Base-by-base conservation (phyloP, 1,140 invertebrate genomes). In the Papilio helenus region DNA sequence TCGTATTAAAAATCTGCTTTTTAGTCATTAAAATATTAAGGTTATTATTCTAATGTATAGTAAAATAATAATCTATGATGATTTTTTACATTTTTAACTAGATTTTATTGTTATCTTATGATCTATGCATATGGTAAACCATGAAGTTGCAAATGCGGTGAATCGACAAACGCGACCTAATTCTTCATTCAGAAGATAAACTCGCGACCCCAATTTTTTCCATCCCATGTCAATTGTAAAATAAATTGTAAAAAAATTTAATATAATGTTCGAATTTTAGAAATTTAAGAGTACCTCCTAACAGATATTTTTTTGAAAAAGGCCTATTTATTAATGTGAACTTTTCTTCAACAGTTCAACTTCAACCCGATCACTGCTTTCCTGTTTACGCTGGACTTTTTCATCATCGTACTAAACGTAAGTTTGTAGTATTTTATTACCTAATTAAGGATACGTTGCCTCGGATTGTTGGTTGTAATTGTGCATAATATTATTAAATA, bases 381-480 rank as follows among this genome's bases (percentile, higher is more conserved):
- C 85, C 87, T 96, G 44, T 95, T 96, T 85, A 96, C 96, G 3
- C 79, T 96, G 84, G 96, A 96, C 86, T 96, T 96, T 89, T 97
- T 97, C 90, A 93, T 96, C 72, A 93, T 96, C 61, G 94, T 95
- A 51, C 88, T 96, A 82, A 96, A 96, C 83, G 96, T 97, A 90
- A 96, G 96, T 96, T 94, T 78, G 76, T 73, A 61, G 61, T 73
- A 20, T 20, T 61, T 79, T 44, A n/a, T 20, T 39, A 71, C 16
- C 34, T 49, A 44, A 44, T 65, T 39, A 42, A 29, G 61, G 18
- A 18, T 1, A 42, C 39, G n/a, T n/a, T n/a, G n/a, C n/a, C n/a
- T n/a, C n/a, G n/a, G n/a, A n/a, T n/a, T n/a, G n/a, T n/a, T n/a
- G n/a, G n/a, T n/a, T n/a, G n/a, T n/a, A n/a, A n/a, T n/a, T n/a